Evolutionary conservation across 2,113 vertebrate species (phyloP).

Genomic region (Hemibagrus wyckioides): DNA sequence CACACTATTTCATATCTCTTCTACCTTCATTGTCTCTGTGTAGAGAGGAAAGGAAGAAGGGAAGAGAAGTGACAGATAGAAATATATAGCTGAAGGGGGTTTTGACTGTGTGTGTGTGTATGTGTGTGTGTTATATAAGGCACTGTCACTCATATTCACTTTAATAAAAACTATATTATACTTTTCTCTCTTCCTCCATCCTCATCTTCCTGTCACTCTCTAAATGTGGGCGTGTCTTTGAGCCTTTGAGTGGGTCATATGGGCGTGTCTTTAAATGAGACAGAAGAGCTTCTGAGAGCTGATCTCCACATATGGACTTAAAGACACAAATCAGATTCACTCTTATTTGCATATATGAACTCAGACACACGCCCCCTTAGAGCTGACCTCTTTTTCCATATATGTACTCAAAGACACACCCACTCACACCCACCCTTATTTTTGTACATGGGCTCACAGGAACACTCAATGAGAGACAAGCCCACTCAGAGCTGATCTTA

Average conservation of each 20-base stretch:
- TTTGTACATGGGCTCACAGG: not conserved
- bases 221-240: not conserved
- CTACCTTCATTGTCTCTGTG: not conserved
- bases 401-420: not conserved
- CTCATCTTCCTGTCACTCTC: not conserved
- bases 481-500: not conserved
- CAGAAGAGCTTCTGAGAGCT: not conserved
- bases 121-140: slow-evolving; percentile 14
- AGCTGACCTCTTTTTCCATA: not conserved
- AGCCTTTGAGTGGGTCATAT: not conserved
- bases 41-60: not conserved
- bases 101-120: not conserved
- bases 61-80: not conserved
- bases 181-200: not conserved
- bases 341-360: too few species aligned
- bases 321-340: not conserved
- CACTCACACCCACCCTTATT: not conserved
- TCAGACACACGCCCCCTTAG: not conserved
- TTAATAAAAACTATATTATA: slow-evolving; percentile 16
- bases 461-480: not conserved
- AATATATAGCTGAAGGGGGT: not conserved
- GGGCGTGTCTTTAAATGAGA: not conserved
- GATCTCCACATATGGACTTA: not conserved
- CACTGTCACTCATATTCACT: not conserved
- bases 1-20: not conserved